Evolutionary conservation across 2,113 vertebrate genomes (phyloP).

Genomic region (Picathartes gymnocephalus): DNA sequence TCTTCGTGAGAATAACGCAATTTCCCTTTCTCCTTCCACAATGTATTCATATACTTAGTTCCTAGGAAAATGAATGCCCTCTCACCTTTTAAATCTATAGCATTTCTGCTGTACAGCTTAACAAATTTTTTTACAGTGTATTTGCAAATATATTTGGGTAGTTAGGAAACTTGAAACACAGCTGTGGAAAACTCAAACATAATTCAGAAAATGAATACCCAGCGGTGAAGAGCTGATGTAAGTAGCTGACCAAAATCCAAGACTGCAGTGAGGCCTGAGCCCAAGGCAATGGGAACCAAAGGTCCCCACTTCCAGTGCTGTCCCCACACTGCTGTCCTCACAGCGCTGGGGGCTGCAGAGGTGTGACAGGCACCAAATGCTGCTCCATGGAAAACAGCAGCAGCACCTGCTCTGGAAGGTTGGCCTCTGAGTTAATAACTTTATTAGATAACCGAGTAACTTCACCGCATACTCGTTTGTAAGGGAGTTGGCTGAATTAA

Average conservation of each 20-base stretch:
- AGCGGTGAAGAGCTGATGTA: rapidly evolving
- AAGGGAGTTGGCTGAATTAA: not conserved
- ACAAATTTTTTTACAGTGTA: not conserved
- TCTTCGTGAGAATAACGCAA: not conserved
- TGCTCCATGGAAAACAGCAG: not conserved
- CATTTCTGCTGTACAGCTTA: not conserved
- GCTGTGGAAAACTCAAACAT: not conserved
- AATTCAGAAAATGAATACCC: not conserved
- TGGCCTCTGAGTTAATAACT: not conserved
- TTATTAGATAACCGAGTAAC: not conserved
- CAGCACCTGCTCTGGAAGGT: not conserved
- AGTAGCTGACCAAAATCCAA: not conserved
- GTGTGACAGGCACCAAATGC: too few species aligned
- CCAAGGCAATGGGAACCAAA: rapidly evolving
- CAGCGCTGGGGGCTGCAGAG: rapidly evolving
- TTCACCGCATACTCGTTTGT: not conserved
- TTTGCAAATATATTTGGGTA: not conserved
- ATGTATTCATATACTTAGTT: not conserved
- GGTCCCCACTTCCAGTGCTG: not conserved
- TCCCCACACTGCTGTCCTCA: not conserved
- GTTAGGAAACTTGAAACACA: not conserved
- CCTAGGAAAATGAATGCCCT: not conserved
- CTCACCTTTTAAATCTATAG: not conserved
- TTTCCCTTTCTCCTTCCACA: not conserved
- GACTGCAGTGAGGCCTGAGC: not conserved